These are phyloP conservation scores for Rhorus exstirpatorius DNA, from an alignment of 2,888 invertebrate genomes.

Conservation along the genomic window DNA sequence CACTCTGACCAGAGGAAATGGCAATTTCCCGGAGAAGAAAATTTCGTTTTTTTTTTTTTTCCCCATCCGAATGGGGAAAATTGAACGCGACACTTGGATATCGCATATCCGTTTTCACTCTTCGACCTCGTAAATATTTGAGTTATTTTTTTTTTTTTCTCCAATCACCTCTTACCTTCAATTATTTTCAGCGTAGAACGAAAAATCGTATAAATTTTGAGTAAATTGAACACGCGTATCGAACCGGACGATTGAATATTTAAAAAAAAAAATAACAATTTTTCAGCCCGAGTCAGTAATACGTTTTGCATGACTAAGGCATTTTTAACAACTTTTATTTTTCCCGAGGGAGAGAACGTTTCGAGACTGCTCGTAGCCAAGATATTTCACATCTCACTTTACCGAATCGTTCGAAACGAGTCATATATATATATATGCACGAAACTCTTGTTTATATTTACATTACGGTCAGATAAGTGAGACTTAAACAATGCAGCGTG, in stretches of 20 bases:
- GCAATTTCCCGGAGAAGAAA: conserved; percentile 1
- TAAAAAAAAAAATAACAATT: too few species aligned
- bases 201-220: neutral
- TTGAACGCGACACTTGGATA: too few species aligned
- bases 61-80: neutral
- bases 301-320: neutral
- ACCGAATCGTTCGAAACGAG: conserved; percentile 2
- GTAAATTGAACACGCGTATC: neutral
- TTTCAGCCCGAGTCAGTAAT: too few species aligned
- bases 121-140: too few species aligned
- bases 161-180: too few species aligned
- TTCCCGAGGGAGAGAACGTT: neutral
- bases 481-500: conserved; percentile 12
- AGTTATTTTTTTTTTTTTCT: neutral
- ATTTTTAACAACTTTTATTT: conserved; percentile 14
- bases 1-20: neutral
- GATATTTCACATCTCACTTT: conserved; percentile 13
- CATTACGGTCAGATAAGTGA: conserved; percentile 35
- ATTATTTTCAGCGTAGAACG: neutral
- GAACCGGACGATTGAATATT: neutral
- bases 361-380: conserved; percentile 57
- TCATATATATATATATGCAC: conserved; percentile 28
- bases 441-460: too few species aligned
- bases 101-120: too few species aligned
- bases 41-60: too few species aligned